Evolutionary conservation across 2,113 vertebrate genomes (phyloP).

Genomic region (Chrysemys picta): DNA sequence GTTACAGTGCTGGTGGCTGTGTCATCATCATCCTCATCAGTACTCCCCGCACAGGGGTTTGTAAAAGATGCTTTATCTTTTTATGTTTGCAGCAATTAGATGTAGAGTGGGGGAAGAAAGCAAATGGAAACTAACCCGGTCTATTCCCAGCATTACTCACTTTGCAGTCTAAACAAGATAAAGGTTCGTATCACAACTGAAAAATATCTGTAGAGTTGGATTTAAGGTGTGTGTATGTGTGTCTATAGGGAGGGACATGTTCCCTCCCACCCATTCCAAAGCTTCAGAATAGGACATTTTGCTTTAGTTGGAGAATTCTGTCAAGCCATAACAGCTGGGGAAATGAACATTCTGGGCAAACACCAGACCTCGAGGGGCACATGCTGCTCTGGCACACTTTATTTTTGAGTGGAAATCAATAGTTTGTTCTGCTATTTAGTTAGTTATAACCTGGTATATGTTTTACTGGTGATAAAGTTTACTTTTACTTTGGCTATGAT

Average conservation of each 20-base stretch:
- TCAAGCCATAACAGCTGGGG: fast-evolving
- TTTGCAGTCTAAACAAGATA: background rate
- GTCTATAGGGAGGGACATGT: background rate
- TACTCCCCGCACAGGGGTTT: background rate
- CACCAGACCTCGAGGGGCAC: background rate
- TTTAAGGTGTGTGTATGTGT: background rate
- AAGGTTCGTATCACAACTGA: background rate
- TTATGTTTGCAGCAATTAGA: background rate
- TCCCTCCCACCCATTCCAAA: background rate
- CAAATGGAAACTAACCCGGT: background rate
- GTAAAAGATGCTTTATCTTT: background rate
- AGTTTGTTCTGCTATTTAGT: background rate
- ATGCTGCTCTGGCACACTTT: background rate
- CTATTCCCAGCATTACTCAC: background rate
- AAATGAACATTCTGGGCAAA: fast-evolving
- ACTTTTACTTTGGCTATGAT: background rate
- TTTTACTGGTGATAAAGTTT: background rate
- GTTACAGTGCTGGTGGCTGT: background rate
- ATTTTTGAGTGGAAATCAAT: background rate
- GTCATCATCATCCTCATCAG: background rate
- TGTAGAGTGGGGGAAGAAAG: background rate
- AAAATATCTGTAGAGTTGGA: background rate
- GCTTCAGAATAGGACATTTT: background rate
- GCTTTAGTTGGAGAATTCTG: background rate
- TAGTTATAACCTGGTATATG: background rate